Conservation (phyloP, 64 coral and sea anemone genomes). For the Stichodactyla mertensii region DNA sequence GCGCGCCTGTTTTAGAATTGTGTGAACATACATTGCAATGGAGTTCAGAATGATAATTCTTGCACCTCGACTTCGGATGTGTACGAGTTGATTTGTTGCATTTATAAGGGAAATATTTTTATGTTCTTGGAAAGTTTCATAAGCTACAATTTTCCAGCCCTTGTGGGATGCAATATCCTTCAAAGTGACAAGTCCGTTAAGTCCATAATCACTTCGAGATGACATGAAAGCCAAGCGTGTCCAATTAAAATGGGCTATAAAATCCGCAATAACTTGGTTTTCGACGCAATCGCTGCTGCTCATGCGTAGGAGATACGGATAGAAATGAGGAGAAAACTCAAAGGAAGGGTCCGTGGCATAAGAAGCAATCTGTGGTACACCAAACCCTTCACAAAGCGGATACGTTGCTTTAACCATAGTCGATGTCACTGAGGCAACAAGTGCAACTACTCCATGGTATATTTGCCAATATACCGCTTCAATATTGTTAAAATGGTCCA, state of each 20-base stretch:
- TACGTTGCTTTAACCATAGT: constrained; percentile 49
- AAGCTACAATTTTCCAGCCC: constrained; percentile 67
- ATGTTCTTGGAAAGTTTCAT: constrained; percentile 68
- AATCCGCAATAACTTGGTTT: constrained; percentile 61
- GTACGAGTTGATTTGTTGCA: constrained; percentile 65
- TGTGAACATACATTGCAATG: constrained; percentile 37
- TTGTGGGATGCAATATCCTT: constrained; percentile 88
- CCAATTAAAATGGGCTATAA: constrained; percentile 75
- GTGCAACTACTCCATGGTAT: constrained; percentile 30
- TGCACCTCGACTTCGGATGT: constrained; percentile 54
- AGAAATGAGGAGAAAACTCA: constrained; percentile 48
- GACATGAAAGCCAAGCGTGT: constrained; percentile 61
- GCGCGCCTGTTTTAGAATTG: constrained; percentile 59
- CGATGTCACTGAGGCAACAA: constrained; percentile 60
- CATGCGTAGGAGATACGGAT: constrained; percentile 72
- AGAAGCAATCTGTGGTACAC: constrained; percentile 67
- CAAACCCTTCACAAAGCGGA: constrained; percentile 62
- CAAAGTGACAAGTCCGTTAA: constrained; percentile 64
- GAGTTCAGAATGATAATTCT: constrained; percentile 68
- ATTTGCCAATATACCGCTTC: constrained; percentile 67
- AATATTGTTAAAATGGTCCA: constrained; percentile 60
- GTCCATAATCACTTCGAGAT: constrained; percentile 64
- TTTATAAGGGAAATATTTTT: constrained; percentile 54
- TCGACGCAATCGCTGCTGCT: constrained; percentile 71
- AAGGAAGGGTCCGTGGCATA: constrained; percentile 75